Evolutionary conservation across 2,797 vertebrate species (phyloP).

Genomic region (Crypturellus tataupa): DNA sequence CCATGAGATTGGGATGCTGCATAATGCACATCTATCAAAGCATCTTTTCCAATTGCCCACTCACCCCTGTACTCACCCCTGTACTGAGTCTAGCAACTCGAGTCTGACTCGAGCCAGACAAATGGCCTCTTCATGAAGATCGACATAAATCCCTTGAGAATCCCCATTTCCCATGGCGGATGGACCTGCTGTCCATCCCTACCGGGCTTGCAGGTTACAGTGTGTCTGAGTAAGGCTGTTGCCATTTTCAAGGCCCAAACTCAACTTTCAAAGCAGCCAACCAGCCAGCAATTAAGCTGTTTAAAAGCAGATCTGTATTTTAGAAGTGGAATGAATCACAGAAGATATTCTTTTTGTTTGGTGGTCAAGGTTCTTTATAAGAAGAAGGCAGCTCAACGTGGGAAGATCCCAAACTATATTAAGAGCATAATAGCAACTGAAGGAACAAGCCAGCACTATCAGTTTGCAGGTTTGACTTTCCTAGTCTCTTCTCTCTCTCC

Average conservation of each 20-base stretch:
- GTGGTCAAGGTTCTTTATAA: slow-evolving; percentile 14
- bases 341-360: background rate
- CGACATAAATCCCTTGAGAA: background rate
- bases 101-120: background rate
- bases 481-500: background rate
- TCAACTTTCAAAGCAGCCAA: background rate
- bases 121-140: background rate
- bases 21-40: background rate
- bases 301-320: background rate
- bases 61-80: background rate
- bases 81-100: rapidly evolving
- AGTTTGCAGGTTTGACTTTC: background rate
- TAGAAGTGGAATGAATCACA: slow-evolving; percentile 14
- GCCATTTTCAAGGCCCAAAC: background rate
- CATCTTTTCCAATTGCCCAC: background rate
- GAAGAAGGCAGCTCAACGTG: slow-evolving; percentile 14
- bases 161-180: background rate
- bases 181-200: background rate
- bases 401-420: slow-evolving; percentile 21
- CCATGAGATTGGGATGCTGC: rapidly evolving
- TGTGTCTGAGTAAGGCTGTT: background rate
- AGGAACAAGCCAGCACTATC: background rate
- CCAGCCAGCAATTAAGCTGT: background rate
- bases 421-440: background rate
- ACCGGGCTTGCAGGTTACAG: background rate